Base-by-base conservation (phyloP, 2,797 vertebrate genomes). In the Eurystomus glaucurus region DNA sequence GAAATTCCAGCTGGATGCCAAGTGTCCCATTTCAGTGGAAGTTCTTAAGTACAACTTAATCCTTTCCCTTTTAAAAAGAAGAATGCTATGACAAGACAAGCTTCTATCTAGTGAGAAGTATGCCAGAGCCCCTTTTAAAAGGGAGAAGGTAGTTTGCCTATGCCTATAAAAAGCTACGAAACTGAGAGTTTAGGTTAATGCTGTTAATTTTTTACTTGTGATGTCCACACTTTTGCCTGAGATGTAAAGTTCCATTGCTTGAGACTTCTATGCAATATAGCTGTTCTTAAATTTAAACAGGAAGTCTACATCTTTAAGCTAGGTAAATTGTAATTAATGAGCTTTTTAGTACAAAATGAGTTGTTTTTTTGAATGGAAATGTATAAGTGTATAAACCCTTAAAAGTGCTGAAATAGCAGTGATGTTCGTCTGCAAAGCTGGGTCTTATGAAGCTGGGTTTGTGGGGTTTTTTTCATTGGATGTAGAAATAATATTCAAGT, bases 391-490 rank as follows among this genome's bases (percentile, higher is more conserved):
- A 9, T 57, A 69, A 86, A 55, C 26, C 22, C 28, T 61, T 76
- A 41, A 50, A 86, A 66, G 35, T 48, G 43, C 35, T 57, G 41
- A 85, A 85, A 69, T 28, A n/a, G 26, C 39, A 16, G 13, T 65
- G 39, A 57, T 0, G 0, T 28, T 35, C 18, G n/a, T 69, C 31
- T 81, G 14, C 35, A 48, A 71, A 93, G 39, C n/a, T 51, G 1
- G 41, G 4, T 37, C 7, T 12, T 74, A 4, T 14, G 10, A 43
- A 43, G 41, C 41, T 14, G 41, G 41, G 16, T 43, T 43, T 43
- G 14, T 43, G 41, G 14, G 41, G 14, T 43, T 31, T 54, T 70
- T 90, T 62, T 0, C 0, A 14, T 50, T 65, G 1, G 2, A 19
- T 78, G 8, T 10, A 80, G 74, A 54, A 92, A n/a, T 41, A 29